Conservation (phyloP, 2,888 invertebrate species). For the Oxystoma pomonae region DNA sequence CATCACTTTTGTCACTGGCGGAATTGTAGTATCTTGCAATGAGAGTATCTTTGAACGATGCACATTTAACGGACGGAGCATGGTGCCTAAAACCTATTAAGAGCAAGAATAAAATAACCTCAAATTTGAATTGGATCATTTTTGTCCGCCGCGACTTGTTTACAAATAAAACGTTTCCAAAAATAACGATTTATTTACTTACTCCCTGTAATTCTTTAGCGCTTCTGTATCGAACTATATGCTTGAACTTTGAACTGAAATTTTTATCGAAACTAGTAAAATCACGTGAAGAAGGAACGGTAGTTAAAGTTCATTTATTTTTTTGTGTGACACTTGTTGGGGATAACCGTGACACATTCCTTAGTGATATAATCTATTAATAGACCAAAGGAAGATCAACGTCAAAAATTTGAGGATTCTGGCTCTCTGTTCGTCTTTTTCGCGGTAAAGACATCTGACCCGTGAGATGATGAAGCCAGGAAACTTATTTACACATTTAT, state of each 20-base stretch:
- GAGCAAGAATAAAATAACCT: slow-evolving; percentile 22
- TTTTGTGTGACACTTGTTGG: background rate
- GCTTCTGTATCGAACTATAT: slow-evolving; percentile 47
- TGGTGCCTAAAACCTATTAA: slow-evolving; percentile 23
- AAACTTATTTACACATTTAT: too few species aligned
- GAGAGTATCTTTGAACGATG: slow-evolving; percentile 33
- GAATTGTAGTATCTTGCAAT: background rate
- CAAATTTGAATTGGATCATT: background rate
- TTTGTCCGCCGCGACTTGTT: slow-evolving; percentile 30
- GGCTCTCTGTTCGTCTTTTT: too few species aligned
- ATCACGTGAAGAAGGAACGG: background rate
- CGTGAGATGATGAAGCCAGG: too few species aligned
- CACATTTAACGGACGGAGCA: slow-evolving; percentile 38
- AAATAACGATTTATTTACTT: background rate
- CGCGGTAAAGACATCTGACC: too few species aligned
- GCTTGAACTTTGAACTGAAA: slow-evolving; percentile 48
- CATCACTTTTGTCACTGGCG: background rate
- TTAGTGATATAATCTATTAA: background rate
- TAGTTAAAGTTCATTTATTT: background rate
- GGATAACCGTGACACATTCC: background rate
- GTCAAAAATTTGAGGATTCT: too few species aligned
- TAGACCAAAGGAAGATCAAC: too few species aligned
- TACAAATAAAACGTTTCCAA: slow-evolving; percentile 28
- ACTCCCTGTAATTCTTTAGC: slow-evolving; percentile 44
- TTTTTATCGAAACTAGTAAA: slow-evolving; percentile 43